Percentiles rank a stretch among this genome's conserved stretches.
These are phyloP conservation scores for Sebastes diaconus DNA, from an alignment of 2,797 vertebrate species.

Conservation along the genomic window DNA sequence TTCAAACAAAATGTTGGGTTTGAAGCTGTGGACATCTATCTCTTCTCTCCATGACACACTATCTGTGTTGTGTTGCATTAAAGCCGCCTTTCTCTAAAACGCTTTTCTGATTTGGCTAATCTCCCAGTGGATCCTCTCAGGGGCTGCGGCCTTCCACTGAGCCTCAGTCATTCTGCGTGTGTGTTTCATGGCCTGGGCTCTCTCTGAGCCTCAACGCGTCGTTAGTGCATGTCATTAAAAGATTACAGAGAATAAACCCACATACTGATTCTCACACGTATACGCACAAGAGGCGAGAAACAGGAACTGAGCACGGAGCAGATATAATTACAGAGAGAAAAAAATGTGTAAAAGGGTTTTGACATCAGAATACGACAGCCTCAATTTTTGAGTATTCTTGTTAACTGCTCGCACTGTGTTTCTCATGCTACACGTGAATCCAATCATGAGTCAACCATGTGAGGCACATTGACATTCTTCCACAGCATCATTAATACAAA, in stretches of 20 bases:
- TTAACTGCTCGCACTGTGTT: conserved; percentile 44
- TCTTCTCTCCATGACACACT: conserved; percentile 4
- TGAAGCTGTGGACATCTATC: conserved; percentile 24
- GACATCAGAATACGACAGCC: conserved; percentile 37
- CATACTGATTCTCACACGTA: conserved; percentile 46
- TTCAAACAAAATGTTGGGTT: conserved; percentile 12
- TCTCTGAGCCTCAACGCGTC: conserved; percentile 66
- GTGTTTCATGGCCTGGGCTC: conserved; percentile 49
- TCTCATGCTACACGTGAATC: conserved; percentile 39
- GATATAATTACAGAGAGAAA: conserved; percentile 44
- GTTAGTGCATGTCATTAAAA: conserved; percentile 81
- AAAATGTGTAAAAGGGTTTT: conserved; percentile 28
- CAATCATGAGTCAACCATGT: conserved; percentile 38
- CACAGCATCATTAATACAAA: not conserved
- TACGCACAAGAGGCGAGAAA: not conserved
- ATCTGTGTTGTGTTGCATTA: conserved; percentile 58
- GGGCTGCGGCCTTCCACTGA: conserved; percentile 57
- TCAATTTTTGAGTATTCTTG: conserved; percentile 21
- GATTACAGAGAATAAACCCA: conserved; percentile 77
- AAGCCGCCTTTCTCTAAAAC: conserved; percentile 67
- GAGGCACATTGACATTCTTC: conserved; percentile 35
- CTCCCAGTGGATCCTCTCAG: conserved; percentile 70
- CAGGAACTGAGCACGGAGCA: conserved; percentile 4
- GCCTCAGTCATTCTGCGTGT: conserved; percentile 20
- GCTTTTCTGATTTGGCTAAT: conserved; percentile 79